Conservation (phyloP, 2,113 vertebrate genomes). For the Ptyas mucosa region DNA sequence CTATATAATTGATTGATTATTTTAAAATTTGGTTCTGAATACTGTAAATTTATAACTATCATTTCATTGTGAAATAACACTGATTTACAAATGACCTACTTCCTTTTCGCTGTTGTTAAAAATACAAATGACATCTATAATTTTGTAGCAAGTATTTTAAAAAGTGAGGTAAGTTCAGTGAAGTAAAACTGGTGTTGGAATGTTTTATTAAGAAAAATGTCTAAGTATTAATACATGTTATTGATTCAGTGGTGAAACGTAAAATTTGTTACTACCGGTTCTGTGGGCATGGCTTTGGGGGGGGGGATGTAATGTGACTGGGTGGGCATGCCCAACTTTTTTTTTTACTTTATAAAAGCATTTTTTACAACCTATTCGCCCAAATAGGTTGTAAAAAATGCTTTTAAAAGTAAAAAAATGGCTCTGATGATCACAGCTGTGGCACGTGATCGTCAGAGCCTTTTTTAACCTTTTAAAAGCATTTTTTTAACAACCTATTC, state of each 20-base stretch:
- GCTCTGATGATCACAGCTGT: too few relatives aligned
- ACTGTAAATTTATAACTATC: slow-evolving; percentile 73
- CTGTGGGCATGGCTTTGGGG: too few relatives aligned
- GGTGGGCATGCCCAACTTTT: too few relatives aligned
- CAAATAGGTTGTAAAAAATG: too few relatives aligned
- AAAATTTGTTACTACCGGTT: too few relatives aligned
- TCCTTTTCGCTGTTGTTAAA: slow-evolving; percentile 71
- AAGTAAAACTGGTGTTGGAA: slow-evolving; percentile 75
- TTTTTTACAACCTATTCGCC: too few relatives aligned
- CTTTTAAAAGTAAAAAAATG: too few relatives aligned
- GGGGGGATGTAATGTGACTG: too few relatives aligned
- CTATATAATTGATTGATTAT: slow-evolving; percentile 55
- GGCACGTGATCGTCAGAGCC: too few relatives aligned
- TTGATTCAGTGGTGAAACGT: slow-evolving; percentile 47
- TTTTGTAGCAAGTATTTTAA: slow-evolving; percentile 73
- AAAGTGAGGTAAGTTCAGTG: slow-evolving; percentile 75
- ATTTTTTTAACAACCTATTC: too few relatives aligned
- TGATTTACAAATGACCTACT: slow-evolving; percentile 70
- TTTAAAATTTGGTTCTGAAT: slow-evolving; percentile 68
- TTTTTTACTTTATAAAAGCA: too few relatives aligned
- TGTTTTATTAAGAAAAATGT: slow-evolving; percentile 71
- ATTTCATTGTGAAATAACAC: slow-evolving; percentile 72
- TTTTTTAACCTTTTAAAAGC: too few relatives aligned
- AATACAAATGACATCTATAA: slow-evolving; percentile 72
- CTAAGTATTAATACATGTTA: slow-evolving; percentile 72